Evolutionary conservation across 2,113 vertebrate genomes (phyloP).

Genomic region (Centropristis striata): DNA sequence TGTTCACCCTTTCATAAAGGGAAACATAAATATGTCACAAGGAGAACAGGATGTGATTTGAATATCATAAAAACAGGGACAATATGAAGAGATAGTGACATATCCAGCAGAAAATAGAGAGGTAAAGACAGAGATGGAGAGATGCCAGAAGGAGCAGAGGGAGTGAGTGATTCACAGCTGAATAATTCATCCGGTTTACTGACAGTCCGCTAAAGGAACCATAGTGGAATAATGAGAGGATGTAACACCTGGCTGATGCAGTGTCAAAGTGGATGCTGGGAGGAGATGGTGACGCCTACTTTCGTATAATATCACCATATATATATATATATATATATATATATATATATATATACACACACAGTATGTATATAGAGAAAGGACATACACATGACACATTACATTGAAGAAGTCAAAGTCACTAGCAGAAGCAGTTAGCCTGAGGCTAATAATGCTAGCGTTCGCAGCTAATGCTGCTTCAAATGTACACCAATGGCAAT

Average conservation of each 20-base stretch:
- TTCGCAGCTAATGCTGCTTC: too few species aligned
- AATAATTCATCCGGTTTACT: constrained; percentile 28
- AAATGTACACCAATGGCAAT: too few species aligned
- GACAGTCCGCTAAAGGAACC: neutral
- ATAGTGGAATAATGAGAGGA: constrained; percentile 12
- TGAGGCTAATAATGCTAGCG: too few species aligned
- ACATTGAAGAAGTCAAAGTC: too few species aligned
- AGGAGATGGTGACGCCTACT: too few species aligned
- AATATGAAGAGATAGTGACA: neutral
- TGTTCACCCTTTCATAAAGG: neutral
- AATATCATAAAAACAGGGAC: neutral
- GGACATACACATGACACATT: too few species aligned
- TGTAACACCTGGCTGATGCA: constrained; percentile 8
- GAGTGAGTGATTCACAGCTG: constrained; percentile 8
- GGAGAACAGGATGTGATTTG: neutral
- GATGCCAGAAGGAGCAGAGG: neutral
- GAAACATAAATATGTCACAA: neutral
- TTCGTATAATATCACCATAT: too few species aligned
- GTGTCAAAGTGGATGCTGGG: too few species aligned
- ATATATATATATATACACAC: too few species aligned
- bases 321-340: too few species aligned
- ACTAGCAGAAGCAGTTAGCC: too few species aligned
- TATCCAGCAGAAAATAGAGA: neutral
- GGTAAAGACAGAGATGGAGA: constrained; percentile 1
- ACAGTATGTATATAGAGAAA: too few species aligned